Percentiles rank a stretch among this genome's conserved stretches.
These are phyloP conservation scores for Pasiphila rectangulata DNA, from an alignment of 2,888 invertebrate genomes.

Conservation along the genomic window DNA sequence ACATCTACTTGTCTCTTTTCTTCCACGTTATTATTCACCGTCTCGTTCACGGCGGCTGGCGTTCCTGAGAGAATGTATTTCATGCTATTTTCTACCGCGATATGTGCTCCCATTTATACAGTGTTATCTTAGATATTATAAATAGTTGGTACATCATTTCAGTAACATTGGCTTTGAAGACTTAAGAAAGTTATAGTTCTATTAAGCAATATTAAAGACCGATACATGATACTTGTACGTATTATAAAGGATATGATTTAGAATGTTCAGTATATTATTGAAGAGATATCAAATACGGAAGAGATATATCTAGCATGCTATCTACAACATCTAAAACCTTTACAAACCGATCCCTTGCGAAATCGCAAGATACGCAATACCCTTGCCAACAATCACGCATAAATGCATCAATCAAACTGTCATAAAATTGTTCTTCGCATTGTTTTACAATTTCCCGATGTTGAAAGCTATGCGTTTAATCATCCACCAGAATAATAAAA, in stretches of 20 bases:
- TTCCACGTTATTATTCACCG: conserved; percentile 62
- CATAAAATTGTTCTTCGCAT: neutral
- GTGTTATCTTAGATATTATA: neutral
- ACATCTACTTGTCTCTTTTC: conserved; percentile 56
- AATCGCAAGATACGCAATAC: neutral
- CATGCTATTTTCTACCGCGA: conserved; percentile 42
- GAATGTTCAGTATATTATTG: neutral
- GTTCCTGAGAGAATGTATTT: conserved; percentile 64
- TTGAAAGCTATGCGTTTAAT: neutral
- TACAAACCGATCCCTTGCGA: conserved; percentile 5
- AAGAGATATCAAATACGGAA: conserved; percentile 13
- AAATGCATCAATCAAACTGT: neutral
- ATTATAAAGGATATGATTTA: neutral
- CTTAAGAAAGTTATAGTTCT: neutral
- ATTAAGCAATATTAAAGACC: neutral
- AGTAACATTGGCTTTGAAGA: neutral
- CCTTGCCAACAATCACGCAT: neutral
- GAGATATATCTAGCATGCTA: conserved; percentile 29
- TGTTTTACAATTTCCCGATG: no score
- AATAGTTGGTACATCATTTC: neutral
- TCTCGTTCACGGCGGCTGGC: conserved; percentile 49
- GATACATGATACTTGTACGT: neutral
- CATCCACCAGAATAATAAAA: neutral
- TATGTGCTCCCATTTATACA: conserved; percentile 16
- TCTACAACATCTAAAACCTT: conserved; percentile 28